Evolutionary conservation across 2,797 vertebrate genomes (phyloP).

Genomic region (Pseudochaenichthys georgianus): DNA sequence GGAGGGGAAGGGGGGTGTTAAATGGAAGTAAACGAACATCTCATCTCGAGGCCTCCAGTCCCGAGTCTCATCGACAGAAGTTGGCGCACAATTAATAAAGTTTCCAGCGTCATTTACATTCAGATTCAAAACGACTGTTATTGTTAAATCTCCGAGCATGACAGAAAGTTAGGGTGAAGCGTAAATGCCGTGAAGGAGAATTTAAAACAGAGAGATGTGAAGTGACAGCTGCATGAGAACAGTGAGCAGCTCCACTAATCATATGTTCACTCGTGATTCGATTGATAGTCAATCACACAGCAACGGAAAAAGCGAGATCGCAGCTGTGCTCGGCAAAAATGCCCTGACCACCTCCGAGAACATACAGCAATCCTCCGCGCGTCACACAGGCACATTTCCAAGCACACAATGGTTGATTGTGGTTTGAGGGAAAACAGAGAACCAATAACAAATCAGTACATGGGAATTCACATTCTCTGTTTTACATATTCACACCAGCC

Average conservation of each 20-base stretch:
- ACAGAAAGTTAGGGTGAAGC: conserved; percentile 36
- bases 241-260: conserved; percentile 71
- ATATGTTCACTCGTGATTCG: conserved; percentile 76
- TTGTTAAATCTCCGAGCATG: conserved; percentile 31
- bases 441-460: conserved; percentile 83
- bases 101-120: conserved; percentile 77
- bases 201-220: conserved; percentile 51
- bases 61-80: conserved; percentile 75
- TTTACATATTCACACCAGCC: conserved; percentile 83
- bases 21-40: conserved; percentile 82
- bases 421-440: conserved; percentile 82
- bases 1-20: conserved; percentile 64
- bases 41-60: conserved; percentile 78
- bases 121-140: conserved; percentile 67
- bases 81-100: conserved; percentile 79
- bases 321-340: conserved; percentile 79
- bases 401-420: conserved; percentile 81
- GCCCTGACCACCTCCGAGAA: conserved; percentile 75
- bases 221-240: conserved; percentile 73
- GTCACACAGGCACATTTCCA: conserved; percentile 79
- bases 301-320: conserved; percentile 68
- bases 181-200: conserved; percentile 37
- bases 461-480: conserved; percentile 84
- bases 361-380: conserved; percentile 68
- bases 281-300: conserved; percentile 78